Evolutionary conservation across 2,888 invertebrate species (phyloP).

Genomic region (Drosophila mayaguana): DNA sequence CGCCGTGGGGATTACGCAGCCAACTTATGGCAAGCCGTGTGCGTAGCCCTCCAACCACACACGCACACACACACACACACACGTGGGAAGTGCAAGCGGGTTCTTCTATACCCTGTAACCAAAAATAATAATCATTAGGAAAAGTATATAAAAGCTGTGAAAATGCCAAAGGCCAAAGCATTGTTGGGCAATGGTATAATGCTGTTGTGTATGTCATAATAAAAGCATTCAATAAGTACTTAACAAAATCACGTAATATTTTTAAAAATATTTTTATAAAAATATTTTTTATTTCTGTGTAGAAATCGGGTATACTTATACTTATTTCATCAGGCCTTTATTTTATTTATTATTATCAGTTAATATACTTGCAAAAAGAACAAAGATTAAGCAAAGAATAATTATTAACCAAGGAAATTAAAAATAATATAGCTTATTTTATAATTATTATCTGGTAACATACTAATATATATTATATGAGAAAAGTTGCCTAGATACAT

Average conservation of each 20-base stretch:
- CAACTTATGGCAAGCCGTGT: conserved; percentile 24
- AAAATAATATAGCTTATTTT: too few species aligned
- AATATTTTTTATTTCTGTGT: neutral
- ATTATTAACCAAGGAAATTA: too few species aligned
- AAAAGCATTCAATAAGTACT: neutral
- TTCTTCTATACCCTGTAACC: conserved; percentile 21
- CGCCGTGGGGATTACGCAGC: conserved; percentile 29
- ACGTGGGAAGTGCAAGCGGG: conserved; percentile 18
- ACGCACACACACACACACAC: conserved; percentile 18
- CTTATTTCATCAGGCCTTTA: too few species aligned
- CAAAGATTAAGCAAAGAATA: too few species aligned
- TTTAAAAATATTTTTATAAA: too few species aligned
- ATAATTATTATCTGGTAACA: too few species aligned
- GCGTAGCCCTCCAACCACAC: conserved; percentile 11
- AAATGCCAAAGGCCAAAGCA: neutral
- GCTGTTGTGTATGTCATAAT: neutral
- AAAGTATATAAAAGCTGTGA: conserved; percentile 11
- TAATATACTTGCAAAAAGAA: too few species aligned
- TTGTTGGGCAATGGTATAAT: neutral
- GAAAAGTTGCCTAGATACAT: too few species aligned
- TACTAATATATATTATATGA: too few species aligned
- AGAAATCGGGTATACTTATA: too few species aligned
- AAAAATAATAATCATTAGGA: conserved; percentile 7
- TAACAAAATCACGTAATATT: neutral
- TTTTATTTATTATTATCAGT: too few species aligned